Percentiles rank a stretch among this genome's conserved stretches.
Conservation (phyloP, 1,140 invertebrate genomes). For the Ectropis grisescens region DNA sequence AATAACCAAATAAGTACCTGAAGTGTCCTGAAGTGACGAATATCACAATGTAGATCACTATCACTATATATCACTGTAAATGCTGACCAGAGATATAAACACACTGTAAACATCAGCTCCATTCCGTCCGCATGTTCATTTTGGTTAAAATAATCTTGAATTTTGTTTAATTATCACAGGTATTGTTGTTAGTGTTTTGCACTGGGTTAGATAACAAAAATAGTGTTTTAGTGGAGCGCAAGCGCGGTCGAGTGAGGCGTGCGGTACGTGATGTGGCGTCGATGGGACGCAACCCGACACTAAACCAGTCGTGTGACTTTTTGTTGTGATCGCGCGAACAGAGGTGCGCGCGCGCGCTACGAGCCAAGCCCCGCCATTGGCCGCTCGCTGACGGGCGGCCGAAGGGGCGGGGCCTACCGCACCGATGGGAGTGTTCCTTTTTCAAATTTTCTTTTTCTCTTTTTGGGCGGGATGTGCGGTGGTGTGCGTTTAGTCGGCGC, state of each 20-base stretch:
- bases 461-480: conserved; percentile 54
- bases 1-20: conserved; percentile 42
- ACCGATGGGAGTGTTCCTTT: conserved; percentile 54
- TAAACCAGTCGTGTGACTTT: conserved; percentile 64
- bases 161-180: conserved; percentile 34
- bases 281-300: conserved; percentile 65
- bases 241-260: conserved; percentile 37
- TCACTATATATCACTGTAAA: conserved; percentile 62
- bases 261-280: conserved; percentile 50
- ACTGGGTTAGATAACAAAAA: conserved; percentile 26
- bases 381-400: conserved; percentile 22
- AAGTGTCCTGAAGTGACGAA: conserved; percentile 41
- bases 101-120: conserved; percentile 61
- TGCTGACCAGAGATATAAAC: conserved; percentile 39
- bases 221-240: conserved; percentile 32
- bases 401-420: conserved; percentile 23
- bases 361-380: conserved; percentile 19
- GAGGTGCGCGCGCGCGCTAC: conserved; percentile 38
- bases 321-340: conserved; percentile 53
- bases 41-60: conserved; percentile 64
- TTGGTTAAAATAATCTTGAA: not conserved
- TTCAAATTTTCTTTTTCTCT: conserved; percentile 63
- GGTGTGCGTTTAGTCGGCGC: conserved; percentile 52
- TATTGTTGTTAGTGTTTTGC: conserved; percentile 18
- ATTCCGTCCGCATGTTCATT: conserved; percentile 57